phyloP scores from a whole-genome alignment of 2,888 invertebrate species.

The Pilophorus perplexus region DNA sequence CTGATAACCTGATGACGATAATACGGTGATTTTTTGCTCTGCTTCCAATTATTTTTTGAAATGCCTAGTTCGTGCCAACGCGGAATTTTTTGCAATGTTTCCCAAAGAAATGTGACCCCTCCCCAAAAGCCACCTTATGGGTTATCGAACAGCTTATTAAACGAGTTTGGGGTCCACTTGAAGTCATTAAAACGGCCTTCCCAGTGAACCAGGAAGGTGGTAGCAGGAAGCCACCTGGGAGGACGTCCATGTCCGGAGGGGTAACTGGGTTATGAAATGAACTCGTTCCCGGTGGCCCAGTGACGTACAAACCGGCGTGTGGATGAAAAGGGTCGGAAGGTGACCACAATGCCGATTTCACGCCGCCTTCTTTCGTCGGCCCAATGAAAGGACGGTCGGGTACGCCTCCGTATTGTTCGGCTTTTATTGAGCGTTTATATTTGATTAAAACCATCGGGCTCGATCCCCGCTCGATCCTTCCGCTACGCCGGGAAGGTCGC shows the following conservation, averaged over 20 bases:
- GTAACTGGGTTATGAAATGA: slow-evolving; percentile 28
- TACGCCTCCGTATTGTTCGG: not conserved
- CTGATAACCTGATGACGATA: too few species aligned
- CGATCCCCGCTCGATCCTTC: not conserved
- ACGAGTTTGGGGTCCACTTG: too few species aligned
- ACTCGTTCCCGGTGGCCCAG: slow-evolving; percentile 32
- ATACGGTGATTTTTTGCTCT: too few species aligned
- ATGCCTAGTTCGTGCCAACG: too few species aligned
- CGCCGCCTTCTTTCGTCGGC: not conserved
- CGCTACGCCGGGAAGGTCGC: not conserved
- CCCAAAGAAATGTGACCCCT: too few species aligned
- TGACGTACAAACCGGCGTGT: not conserved
- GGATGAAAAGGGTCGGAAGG: not conserved
- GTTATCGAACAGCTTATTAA: too few species aligned
- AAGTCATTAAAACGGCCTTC: too few species aligned
- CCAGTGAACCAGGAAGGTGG: too few species aligned
- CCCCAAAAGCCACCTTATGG: too few species aligned
- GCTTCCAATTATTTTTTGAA: too few species aligned
- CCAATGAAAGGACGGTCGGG: too few species aligned
- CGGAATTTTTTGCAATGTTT: too few species aligned
- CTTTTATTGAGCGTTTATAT: slow-evolving; percentile 24
- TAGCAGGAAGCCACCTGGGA: not conserved
- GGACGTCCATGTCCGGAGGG: slow-evolving; percentile 13
- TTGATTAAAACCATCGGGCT: slow-evolving; percentile 19
- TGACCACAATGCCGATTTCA: slow-evolving; percentile 1